phyloP scores from a whole-genome alignment of 2,888 invertebrate species.

The Dromius quadrimaculatus region DNA sequence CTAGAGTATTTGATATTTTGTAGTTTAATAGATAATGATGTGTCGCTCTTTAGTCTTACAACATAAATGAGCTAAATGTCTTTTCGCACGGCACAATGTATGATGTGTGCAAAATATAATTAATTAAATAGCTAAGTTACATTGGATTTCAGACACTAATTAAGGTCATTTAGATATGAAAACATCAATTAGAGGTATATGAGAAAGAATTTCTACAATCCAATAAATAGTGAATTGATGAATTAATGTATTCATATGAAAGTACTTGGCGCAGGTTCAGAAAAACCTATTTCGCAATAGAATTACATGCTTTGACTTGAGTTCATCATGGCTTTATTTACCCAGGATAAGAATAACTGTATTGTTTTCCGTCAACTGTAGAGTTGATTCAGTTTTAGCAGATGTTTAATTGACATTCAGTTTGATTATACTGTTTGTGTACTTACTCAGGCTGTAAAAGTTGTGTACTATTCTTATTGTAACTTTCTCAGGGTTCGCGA shows the following conservation, averaged over 20 bases:
- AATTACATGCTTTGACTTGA: too few species aligned
- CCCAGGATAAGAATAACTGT: background rate
- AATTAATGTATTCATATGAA: background rate
- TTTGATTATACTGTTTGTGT: too few species aligned
- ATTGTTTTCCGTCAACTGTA: background rate
- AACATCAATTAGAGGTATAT: background rate
- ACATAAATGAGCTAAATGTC: too few species aligned
- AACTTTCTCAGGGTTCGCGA: too few species aligned
- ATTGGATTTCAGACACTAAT: conserved; percentile 3
- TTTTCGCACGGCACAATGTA: conserved; percentile 3
- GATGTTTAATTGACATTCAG: too few species aligned
- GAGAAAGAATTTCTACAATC: conserved; percentile 5
- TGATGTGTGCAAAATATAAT: conserved; percentile 1
- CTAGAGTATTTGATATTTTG: too few species aligned
- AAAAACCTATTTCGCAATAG: too few species aligned
- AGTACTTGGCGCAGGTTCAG: background rate
- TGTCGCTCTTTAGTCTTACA: too few species aligned
- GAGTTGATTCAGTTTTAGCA: too few species aligned
- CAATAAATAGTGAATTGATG: background rate
- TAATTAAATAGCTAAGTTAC: conserved; percentile 15
- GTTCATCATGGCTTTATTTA: background rate
- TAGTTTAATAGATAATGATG: too few species aligned
- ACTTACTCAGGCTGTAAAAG: too few species aligned
- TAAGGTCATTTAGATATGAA: conserved; percentile 9
- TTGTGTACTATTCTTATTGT: too few species aligned